These are phyloP conservation scores for Mormoops blainvillei DNA, from an alignment of 2,113 vertebrate genomes.

Conservation along the genomic window DNA sequence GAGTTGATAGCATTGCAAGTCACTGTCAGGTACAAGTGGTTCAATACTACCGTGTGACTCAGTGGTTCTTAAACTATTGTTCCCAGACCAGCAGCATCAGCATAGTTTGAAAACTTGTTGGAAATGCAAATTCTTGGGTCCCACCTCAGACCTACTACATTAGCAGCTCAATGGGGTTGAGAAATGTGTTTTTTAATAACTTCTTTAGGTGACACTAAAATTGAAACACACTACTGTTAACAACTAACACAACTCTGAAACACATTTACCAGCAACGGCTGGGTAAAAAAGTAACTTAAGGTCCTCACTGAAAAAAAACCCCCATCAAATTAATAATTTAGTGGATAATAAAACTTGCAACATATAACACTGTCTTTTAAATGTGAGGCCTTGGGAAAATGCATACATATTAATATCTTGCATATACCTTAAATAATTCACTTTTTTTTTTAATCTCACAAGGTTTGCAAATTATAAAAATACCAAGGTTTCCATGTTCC, in stretches of 20 bases:
- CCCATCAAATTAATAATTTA: not conserved
- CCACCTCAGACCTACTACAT: not conserved
- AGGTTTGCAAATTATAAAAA: conserved; percentile 2
- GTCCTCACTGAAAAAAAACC: not conserved
- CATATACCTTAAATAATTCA: not conserved
- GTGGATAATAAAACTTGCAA: not conserved
- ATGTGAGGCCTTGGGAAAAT: not conserved
- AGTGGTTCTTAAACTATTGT: not conserved
- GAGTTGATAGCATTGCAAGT: not conserved
- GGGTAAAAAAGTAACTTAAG: not conserved
- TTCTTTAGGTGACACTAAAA: not conserved
- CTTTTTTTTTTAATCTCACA: not conserved
- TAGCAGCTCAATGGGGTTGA: not conserved
- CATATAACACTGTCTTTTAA: not conserved
- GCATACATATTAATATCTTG: not conserved
- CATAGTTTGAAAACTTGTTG: not conserved
- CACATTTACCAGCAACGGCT: not conserved
- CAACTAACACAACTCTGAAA: not conserved
- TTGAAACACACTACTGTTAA: not conserved
- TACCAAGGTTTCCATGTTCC: not conserved
- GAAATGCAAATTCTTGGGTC: not conserved
- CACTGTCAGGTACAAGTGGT: not conserved
- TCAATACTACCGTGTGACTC: not conserved
- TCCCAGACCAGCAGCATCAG: not conserved
- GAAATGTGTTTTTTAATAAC: not conserved